phyloP scores from a whole-genome alignment of 1,140 invertebrate species.

The Calephelis nemesis region DNA sequence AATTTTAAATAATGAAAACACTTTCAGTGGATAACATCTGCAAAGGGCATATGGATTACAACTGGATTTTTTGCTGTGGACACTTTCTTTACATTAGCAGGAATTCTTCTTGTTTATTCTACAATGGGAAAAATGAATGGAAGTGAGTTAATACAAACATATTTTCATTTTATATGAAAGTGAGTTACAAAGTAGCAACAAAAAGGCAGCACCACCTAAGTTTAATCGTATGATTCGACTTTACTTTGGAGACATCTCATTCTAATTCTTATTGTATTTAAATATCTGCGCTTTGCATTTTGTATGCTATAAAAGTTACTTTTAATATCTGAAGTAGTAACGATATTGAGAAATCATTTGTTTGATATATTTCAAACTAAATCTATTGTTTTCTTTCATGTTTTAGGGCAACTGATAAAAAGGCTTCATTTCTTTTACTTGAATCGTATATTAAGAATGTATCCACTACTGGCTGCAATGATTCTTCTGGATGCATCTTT shows the following conservation, averaged over 20 bases:
- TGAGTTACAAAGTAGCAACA: no score
- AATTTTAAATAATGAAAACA: no score
- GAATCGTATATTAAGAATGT: slow-evolving; percentile 78
- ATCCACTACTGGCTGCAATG: slow-evolving; percentile 79
- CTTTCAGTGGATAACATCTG: slow-evolving; percentile 51
- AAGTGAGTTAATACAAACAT: slow-evolving; percentile 25
- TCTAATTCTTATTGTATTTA: no score
- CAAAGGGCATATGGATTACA: slow-evolving; percentile 47
- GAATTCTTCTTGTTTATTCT: slow-evolving; percentile 79
- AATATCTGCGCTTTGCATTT: no score
- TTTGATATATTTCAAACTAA: no score
- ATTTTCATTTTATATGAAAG: no score
- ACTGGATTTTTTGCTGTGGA: slow-evolving; percentile 76
- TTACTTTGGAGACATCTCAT: no score
- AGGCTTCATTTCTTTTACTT: slow-evolving; percentile 70
- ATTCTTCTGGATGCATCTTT: slow-evolving; percentile 79
- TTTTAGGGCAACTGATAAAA: slow-evolving; percentile 41
- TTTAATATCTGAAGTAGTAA: no score
- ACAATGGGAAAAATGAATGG: slow-evolving; percentile 74
- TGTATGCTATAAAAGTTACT: no score
- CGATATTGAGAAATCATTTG: no score
- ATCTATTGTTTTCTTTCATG: neutral
- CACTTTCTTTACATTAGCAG: slow-evolving; percentile 81
- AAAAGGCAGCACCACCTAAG: no score
- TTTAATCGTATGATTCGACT: no score